phyloP scores from a whole-genome alignment of 1,140 invertebrate genomes.

The Drosophila albomicans region DNA sequence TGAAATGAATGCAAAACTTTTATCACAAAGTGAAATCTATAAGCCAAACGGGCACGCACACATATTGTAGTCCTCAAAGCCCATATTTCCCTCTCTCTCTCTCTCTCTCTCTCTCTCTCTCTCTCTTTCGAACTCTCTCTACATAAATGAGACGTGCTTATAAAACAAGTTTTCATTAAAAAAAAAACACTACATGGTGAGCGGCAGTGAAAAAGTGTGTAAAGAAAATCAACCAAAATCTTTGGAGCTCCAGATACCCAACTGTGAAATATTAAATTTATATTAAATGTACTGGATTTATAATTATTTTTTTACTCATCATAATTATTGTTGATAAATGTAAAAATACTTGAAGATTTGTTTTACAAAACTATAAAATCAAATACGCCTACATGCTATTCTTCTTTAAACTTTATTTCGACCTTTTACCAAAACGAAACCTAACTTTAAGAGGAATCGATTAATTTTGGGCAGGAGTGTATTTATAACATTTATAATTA shows the following conservation, averaged over 20 bases:
- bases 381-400: too few species aligned
- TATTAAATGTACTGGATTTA: too few species aligned
- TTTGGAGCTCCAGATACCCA: background rate
- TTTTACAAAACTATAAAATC: too few species aligned
- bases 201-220: background rate
- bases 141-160: conserved; percentile 33
- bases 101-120: background rate
- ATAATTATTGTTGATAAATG: too few species aligned
- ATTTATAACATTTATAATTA: too few species aligned
- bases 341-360: too few species aligned
- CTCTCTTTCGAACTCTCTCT: background rate
- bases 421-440: too few species aligned
- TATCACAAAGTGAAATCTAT: conserved; percentile 71
- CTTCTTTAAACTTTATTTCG: too few species aligned
- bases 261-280: too few species aligned
- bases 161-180: conserved; percentile 20
- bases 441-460: too few species aligned
- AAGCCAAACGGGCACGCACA: conserved; percentile 47
- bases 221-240: background rate
- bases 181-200: background rate
- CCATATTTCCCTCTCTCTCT: background rate
- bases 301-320: too few species aligned
- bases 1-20: conserved; percentile 73
- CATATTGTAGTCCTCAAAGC: conserved; percentile 1
- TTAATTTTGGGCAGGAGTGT: too few species aligned